These are phyloP conservation scores for Coendou prehensilis DNA, from an alignment of 2,797 vertebrate genomes.

Conservation along the genomic window DNA sequence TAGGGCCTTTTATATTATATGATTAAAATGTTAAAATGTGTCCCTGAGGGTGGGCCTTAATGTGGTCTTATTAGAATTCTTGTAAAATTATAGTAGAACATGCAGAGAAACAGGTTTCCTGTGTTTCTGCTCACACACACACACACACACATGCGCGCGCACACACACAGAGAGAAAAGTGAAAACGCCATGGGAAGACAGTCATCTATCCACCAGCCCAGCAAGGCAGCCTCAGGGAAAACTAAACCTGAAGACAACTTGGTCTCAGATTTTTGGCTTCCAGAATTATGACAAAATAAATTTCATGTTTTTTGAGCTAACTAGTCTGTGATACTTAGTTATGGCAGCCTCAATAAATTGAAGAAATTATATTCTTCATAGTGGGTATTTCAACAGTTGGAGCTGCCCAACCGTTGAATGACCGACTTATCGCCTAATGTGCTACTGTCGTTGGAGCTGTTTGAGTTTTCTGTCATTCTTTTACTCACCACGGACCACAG, in stretches of 20 bases:
- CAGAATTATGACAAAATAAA: background rate
- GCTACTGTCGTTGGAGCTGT: background rate
- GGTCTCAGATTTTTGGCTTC: background rate
- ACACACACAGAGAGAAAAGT: background rate
- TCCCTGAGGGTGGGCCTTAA: background rate
- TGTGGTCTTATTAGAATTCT: background rate
- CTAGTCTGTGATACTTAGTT: background rate
- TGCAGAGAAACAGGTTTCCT: background rate
- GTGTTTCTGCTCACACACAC: background rate
- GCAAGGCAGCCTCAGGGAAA: background rate
- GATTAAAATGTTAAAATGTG: background rate
- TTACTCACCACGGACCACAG: background rate
- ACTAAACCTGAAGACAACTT: background rate
- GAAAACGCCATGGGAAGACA: background rate
- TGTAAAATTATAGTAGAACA: background rate
- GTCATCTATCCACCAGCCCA: background rate
- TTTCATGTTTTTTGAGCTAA: background rate
- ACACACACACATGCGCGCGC: too few relatives aligned
- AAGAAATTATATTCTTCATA: background rate
- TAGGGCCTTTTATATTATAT: background rate
- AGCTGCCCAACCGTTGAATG: background rate
- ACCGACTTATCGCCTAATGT: fast-evolving
- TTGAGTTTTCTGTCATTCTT: background rate
- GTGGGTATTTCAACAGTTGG: background rate
- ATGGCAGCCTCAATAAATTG: background rate